These are phyloP conservation scores for Cynopterus sphinx DNA, from an alignment of 2,797 vertebrate species.

Conservation along the genomic window DNA sequence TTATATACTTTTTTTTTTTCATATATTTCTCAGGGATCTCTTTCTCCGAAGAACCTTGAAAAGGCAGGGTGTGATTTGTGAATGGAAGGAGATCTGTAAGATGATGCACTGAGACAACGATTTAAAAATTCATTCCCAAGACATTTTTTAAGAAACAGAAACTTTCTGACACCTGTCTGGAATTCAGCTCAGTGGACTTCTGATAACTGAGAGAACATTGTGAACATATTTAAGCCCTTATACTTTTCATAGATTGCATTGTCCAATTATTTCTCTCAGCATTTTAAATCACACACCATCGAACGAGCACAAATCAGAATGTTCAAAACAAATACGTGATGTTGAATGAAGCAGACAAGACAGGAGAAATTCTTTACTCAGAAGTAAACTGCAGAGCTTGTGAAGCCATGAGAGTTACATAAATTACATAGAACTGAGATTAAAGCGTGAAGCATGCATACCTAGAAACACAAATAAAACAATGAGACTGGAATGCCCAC, in stretches of 20 bases:
- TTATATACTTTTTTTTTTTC: not conserved
- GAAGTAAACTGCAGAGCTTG: not conserved
- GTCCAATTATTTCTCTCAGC: conserved; percentile 10
- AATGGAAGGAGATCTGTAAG: not conserved
- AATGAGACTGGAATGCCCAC: not conserved
- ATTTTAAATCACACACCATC: conserved; percentile 46
- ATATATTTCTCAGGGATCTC: not conserved
- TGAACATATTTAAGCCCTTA: conserved; percentile 48
- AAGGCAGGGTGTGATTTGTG: not conserved
- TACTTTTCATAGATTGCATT: conserved; percentile 40
- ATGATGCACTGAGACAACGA: conserved; percentile 1
- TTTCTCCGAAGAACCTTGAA: not conserved
- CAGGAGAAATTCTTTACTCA: not conserved
- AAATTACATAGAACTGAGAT: not conserved
- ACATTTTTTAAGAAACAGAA: not conserved
- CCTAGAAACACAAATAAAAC: not conserved
- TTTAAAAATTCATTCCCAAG: conserved; percentile 25
- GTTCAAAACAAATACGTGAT: conserved; percentile 4
- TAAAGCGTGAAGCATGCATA: not conserved
- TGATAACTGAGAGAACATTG: conserved; percentile 28
- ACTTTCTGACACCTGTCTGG: not conserved
- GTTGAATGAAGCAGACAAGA: not conserved
- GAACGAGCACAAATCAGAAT: conserved; percentile 50
- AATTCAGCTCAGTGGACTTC: not conserved
- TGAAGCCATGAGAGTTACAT: not conserved